phyloP scores from a whole-genome alignment of 2,888 invertebrate genomes.

The Molanna angustata region DNA sequence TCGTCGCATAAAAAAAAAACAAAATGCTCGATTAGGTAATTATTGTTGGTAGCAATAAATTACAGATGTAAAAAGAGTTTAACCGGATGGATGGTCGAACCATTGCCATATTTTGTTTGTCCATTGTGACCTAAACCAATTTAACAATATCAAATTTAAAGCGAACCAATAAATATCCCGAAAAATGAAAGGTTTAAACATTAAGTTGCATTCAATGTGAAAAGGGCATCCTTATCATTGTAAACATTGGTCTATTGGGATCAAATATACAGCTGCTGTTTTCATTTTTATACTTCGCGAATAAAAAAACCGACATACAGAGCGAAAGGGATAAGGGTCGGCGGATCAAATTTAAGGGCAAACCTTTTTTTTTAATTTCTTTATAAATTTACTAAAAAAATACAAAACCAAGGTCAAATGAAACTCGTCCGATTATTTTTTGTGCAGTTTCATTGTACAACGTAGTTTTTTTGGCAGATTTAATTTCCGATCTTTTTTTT shows the following conservation, averaged over 20 bases:
- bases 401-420: slow-evolving; percentile 29
- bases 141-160: slow-evolving; percentile 21
- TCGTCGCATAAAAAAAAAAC: too few species aligned
- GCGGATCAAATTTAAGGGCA: slow-evolving; percentile 30
- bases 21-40: too few species aligned
- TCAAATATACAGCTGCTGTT: slow-evolving; percentile 25
- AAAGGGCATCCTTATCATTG: slow-evolving; percentile 20
- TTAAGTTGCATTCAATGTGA: slow-evolving; percentile 7
- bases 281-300: slow-evolving; percentile 11
- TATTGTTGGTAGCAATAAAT: too few species aligned
- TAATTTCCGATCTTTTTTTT: slow-evolving; percentile 27
- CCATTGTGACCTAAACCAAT: background rate
- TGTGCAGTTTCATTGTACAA: slow-evolving; percentile 14
- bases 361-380: slow-evolving; percentile 21
- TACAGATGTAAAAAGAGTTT: too few species aligned
- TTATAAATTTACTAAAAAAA: slow-evolving; percentile 16
- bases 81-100: background rate
- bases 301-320: slow-evolving; percentile 15
- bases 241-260: slow-evolving; percentile 12
- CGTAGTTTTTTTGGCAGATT: slow-evolving; percentile 10
- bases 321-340: slow-evolving; percentile 32
- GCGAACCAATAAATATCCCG: slow-evolving; percentile 15
- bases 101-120: background rate
- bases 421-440: slow-evolving; percentile 22
- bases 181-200: slow-evolving; percentile 29